Base-by-base conservation (phyloP, 2,113 vertebrate genomes). In the Plectropomus leopardus region DNA sequence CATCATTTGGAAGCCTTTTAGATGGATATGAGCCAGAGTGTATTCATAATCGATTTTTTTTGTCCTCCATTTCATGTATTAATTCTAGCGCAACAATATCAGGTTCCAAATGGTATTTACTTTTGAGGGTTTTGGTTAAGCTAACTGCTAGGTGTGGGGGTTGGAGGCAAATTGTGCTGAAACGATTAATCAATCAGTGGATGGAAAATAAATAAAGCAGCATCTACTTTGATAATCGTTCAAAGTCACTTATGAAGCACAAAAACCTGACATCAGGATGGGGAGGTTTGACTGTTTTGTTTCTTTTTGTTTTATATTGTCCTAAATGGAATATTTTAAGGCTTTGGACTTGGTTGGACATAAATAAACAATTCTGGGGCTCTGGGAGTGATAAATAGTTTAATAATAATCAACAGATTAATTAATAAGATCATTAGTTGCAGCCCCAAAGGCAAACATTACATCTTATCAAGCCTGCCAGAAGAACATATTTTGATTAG, bases 1-100 rank as follows among this genome's bases (percentile, higher is more conserved):
- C 63, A 88, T 85, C 26, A 85, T 90, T 87, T 88, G 61, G 55
- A 71, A 28, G 47, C 17, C 13, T 72, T 78, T 86, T 44, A 87
- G 70, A 55, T 58, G 42, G 16, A 30, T 64, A 44, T 36, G 55
- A 47, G 44, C 32, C 34, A 23, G 15, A 48, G 23, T 34, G 45
- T 58, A 23, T 55, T 36, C 19, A 19, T 23, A 28, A n/a, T 60
- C 34, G 26, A 13, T 67, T 42, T 17, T 17, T 53, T 36, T 8
- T 2, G 1, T 17, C 15, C 7, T 45, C 3, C 17, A 10, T 6
- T 32, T 3, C 51, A 10, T 50, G 10, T 40, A 21, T 26, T 10
- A 55, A 34, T 19, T 53, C 15, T 14, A 8, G 4, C 17, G 15
- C 57, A 45, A n/a, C 44, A 59, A 45, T 17, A 60, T 28, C 17